Evolutionary conservation across 2,797 vertebrate genomes (phyloP).

Genomic region (Esox masquinongy): DNA sequence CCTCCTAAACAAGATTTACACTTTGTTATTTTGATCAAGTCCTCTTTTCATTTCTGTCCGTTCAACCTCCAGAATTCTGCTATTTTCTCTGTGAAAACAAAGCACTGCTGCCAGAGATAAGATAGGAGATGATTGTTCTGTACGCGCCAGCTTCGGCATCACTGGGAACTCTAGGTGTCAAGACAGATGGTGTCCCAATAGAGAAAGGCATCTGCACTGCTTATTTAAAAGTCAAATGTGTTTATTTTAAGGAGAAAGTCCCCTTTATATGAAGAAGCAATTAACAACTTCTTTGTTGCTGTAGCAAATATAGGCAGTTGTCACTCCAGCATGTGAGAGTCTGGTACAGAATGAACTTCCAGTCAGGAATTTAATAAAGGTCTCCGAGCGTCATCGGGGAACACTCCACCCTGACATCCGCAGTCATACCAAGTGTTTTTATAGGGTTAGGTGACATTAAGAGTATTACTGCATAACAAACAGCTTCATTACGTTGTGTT

Average conservation of each 20-base stretch:
- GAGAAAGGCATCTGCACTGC: conserved; percentile 38
- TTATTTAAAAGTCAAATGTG: conserved; percentile 65
- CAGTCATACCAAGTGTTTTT: conserved; percentile 66
- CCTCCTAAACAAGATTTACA: conserved; percentile 38
- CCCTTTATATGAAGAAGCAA: conserved; percentile 63
- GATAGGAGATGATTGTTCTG: conserved; percentile 11
- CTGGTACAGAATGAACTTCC: conserved; percentile 56
- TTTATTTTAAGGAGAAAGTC: conserved; percentile 30
- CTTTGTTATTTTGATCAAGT: neutral
- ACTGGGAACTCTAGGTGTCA: conserved; percentile 1
- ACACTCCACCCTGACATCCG: neutral
- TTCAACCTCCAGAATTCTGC: neutral
- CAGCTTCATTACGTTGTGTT: conserved; percentile 62
- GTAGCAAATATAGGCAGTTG: conserved; percentile 65
- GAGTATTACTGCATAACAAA: conserved; percentile 65
- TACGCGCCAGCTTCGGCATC: neutral
- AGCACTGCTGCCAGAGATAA: conserved; percentile 34
- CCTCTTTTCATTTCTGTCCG: conserved; percentile 31
- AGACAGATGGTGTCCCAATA: conserved; percentile 3
- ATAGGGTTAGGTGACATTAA: conserved; percentile 67
- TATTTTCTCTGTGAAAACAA: conserved; percentile 51
- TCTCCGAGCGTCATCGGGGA: conserved; percentile 46
- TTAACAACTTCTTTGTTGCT: conserved; percentile 69
- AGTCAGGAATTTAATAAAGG: conserved; percentile 73
- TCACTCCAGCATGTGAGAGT: conserved; percentile 66